Base-by-base conservation (phyloP, 2,113 vertebrate species). In the Seriola dumerili region DNA sequence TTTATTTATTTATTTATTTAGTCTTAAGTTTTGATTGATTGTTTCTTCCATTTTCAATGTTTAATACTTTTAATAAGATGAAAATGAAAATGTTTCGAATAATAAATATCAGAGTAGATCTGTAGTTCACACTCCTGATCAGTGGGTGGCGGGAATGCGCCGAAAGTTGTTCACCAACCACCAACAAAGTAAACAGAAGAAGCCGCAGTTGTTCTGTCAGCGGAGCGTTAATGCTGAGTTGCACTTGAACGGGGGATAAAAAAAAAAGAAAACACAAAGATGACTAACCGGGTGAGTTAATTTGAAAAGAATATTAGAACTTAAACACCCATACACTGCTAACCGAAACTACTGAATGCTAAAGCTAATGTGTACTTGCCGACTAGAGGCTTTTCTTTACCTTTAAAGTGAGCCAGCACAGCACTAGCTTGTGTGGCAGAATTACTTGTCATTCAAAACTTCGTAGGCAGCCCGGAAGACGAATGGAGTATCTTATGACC, bases 221-320 rank as follows among this genome's bases (percentile, higher is more conserved):
- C 89, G 46, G 50, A 66, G 25, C 50, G 3, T 76, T 72, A 13
- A 23, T 38, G 85, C 55, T 21, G 76, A 67, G 16, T 69, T 85
- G n/a, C 72, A 36, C 44, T 85, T 78, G 63, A 90, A 85, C 54
- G 14, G 6, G 34, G 13, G 32, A 10, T 54, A 78, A n/a, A 61
- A 50, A 72, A 44, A 48, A 57, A 66, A 14, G 42, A 48, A 76
- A 71, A 72, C 76, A 55, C 84, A 83, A 91, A 75, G 67, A 94
- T 94, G 94, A 76, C 85, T n/a, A 29, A 65, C 23, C 88, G 86
- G 93, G 94, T 95, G 77, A 95, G 94, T 92, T 71, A 9, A 14
- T 61, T 34, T 46, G 2, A 78, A 21, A 1, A 19, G 0, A 57
- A 64, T 62, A 44, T 7, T 10, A 2, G 0, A 54, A 9, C 5